Base-by-base conservation (phyloP, 2,888 invertebrate species). In the Pogonocherus hispidulus region DNA sequence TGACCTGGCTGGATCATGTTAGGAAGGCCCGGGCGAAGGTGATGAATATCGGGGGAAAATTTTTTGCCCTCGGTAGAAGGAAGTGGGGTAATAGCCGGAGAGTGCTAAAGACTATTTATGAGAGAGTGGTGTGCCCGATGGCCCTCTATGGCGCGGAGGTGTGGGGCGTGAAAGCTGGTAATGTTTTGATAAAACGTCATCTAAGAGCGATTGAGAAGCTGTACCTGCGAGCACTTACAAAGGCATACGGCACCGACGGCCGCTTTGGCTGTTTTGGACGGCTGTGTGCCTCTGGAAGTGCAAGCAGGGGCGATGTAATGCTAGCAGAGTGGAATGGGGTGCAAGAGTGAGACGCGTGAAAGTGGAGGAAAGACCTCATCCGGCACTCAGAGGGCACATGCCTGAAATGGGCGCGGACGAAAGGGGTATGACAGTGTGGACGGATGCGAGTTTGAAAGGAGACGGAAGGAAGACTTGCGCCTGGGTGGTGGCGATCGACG, bases 101-200 rank as follows among this genome's bases (percentile, higher is more conserved):
- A 5, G 55, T 47, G 0, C 20, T 19, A 3, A 68, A 46, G 9
- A 18, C 1, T 9, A 63, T 63, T 0, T 57, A 56, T 60, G 55
- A 63, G 27, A 16, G 51, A 14, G 63, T 70, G 62, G 71, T 51
- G 3, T 19, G 59, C 54, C 69, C 71, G 1, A 66, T 62, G 16
- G 11, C 70, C 18, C 8, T 72, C 41, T 75, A 76, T 54, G 75
- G 66, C 1, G 51, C 56, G 6, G 71, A 71, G 20, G 49, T 74
- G 3, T 76, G 74, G 71, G 74, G 73, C 1, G 14, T 19, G 0
- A 63, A 56, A n/a, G 70, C 65, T 9, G 35, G 1, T 14, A 63
- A 66, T 18, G 22, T 27, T 0, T 35, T 66, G 37, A 37, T 73
- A 14, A 20, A 27, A 20, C 70, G 54, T 65, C 57, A 66, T 0